Evolutionary conservation across 64 coral and sea anemone species (phyloP), one percentile per base, ranked within the genome.

Genomic region (Platygyra sinensis): DNA sequence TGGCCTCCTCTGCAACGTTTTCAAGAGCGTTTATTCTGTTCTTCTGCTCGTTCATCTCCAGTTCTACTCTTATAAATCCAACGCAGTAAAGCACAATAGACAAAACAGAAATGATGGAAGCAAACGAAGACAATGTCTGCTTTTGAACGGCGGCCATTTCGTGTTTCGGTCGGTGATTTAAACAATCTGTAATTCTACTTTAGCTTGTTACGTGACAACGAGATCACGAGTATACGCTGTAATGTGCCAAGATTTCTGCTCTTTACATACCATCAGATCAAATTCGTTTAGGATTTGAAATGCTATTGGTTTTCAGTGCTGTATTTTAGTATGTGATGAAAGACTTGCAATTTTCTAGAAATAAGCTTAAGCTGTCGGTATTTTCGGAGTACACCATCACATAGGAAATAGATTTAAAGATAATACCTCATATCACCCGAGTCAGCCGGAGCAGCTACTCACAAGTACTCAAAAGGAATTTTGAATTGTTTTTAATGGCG

Each of bases 31-130:
- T 33, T 72, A 90, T 32, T 59, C 65, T 80, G 16, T 72, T 73
- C 88, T 60, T 80, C 0, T 90, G 77, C 12, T 82, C 51, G 22
- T 80, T 89, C 25, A 88, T 6, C 20, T 69, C 22, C 39, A 78
- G 79, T 67, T 80, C 87, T 72, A 80, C 62, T 80, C 87, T 78
- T 18, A 89, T 52, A 89, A 89, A 89, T 24, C 64, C 87, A 19
- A 39, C 87, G 19, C 38, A 81, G 32, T 54, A 90, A 63, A 90
- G 74, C 33, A 81, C 63, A 15, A 90, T 54, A 17, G 67, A 20
- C 33, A 90, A 73, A 20, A 74, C 52, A 59, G 78, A 74, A 61
- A 90, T 72, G 4, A 74, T 30, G 74, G 62, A 42, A 78, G 29
- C 87, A 16, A 75, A 88, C 30, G 76, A 90, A 5, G 79, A 36